Base-by-base conservation (phyloP, 2,113 vertebrate species). In the Ceratotherium simum region DNA sequence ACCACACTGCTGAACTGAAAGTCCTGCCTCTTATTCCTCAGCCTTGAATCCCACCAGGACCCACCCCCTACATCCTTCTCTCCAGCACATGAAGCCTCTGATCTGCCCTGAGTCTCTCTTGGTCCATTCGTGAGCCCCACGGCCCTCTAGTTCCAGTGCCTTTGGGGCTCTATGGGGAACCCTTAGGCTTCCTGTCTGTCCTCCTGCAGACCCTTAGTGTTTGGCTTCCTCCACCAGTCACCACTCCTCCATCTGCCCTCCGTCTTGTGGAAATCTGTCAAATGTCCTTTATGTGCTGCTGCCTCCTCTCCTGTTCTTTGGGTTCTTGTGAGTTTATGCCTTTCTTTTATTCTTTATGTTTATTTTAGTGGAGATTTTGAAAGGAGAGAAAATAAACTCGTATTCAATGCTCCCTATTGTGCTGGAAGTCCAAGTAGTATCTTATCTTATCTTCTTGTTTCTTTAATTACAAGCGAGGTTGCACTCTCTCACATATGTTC, bases 361-460 rank as follows among this genome's bases (percentile, higher is more conserved):
- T 14, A 42, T 72, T 92, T 95, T 83, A 95, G 17, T 46, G 54
- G 29, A 29, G 54, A 90, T 87, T 90, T 84, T 42, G 70, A 75
- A 95, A 11, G n/a, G 42, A 96, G 51, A 88, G 48, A 54, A 95
- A 86, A 93, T 69, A 92, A 90, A 96, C 51, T 80, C 42, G 27
- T 62, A 31, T 76, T 62, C 11, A 73, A 36, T 31, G 23, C 36
- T 94, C 51, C 69, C 60, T 23, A 4, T 39, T 92, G 48, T 80
- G 58, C 64, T 67, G 70, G 14, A 92, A 87, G 51, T 78, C 81
- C 51, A 78, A 73, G 48, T 5, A 27, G 42, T 60, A 33, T 69
- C 12, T 86, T 76, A 86, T 62, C 33, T 87, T 42, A 39, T 39
- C 39, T 80, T 80, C 39, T 36, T 62, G 27, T 95, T 88, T 89